Percentiles rank a stretch among this genome's conserved stretches.
Evolutionary conservation across 53 echinoderm and acorn worm species (phyloP).

Genomic region (Arbacia lixula): DNA sequence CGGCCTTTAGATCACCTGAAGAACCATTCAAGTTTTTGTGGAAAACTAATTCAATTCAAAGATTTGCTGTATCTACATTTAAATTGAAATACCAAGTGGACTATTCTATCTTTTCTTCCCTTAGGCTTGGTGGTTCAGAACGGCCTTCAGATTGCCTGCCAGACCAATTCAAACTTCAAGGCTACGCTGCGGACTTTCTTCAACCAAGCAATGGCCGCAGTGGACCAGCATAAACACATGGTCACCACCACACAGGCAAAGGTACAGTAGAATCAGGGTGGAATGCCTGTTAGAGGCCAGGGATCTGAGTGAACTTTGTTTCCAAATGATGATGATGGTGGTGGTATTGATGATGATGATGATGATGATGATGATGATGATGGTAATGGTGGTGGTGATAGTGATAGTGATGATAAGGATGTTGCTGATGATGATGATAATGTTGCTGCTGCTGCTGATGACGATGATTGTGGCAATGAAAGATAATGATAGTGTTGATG

Average conservation of each 20-base stretch:
- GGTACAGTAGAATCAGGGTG: too few relatives aligned
- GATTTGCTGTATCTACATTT: too few relatives aligned
- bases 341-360: neutral
- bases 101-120: too few relatives aligned
- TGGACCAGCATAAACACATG: conserved; percentile 64
- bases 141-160: conserved; percentile 78
- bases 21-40: too few relatives aligned
- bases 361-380: neutral
- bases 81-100: too few relatives aligned
- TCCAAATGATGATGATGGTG: conserved; percentile 8
- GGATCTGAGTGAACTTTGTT: too few relatives aligned
- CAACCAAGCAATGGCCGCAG: conserved; percentile 69
- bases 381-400: neutral
- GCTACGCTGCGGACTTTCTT: conserved; percentile 70
- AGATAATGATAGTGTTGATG: neutral
- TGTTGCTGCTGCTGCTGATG: neutral
- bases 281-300: too few relatives aligned
- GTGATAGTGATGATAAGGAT: neutral
- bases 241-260: conserved; percentile 68
- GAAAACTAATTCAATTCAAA: too few relatives aligned
- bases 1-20: conserved; percentile 77
- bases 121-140: conserved; percentile 83
- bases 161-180: conserved; percentile 74
- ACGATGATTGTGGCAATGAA: neutral
- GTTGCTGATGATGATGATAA: neutral